Evolutionary conservation across 2,888 invertebrate genomes (phyloP).

Genomic region (Acanthopleura granulata): DNA sequence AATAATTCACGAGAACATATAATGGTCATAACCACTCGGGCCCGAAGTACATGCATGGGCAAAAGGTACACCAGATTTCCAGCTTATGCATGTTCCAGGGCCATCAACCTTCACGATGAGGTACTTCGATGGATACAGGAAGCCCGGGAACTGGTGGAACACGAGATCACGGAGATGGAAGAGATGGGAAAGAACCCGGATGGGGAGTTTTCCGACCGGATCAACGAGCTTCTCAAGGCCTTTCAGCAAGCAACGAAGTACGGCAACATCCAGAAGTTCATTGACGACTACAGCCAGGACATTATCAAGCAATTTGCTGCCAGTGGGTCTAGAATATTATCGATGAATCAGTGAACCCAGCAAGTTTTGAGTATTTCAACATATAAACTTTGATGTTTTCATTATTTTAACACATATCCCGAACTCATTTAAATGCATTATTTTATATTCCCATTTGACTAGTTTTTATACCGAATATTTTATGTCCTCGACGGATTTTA

Average conservation of each 20-base stretch:
- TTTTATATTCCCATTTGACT: too few species aligned
- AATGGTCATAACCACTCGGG: too few species aligned
- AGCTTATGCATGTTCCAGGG: background rate
- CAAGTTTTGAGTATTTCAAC: too few species aligned
- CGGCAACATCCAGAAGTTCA: background rate
- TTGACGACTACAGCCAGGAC: constrained; percentile 7
- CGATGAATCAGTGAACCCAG: too few species aligned
- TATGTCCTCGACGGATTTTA: too few species aligned
- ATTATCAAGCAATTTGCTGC: background rate
- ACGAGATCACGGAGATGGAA: background rate
- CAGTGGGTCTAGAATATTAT: background rate
- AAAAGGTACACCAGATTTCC: background rate
- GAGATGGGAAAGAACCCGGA: background rate
- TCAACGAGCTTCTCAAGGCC: background rate
- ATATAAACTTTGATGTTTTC: too few species aligned
- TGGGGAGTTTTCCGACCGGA: background rate
- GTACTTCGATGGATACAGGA: background rate
- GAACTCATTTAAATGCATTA: too few species aligned
- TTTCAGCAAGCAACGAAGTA: background rate
- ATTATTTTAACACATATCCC: too few species aligned
- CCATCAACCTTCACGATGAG: background rate
- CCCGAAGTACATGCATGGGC: too few species aligned
- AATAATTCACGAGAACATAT: too few species aligned
- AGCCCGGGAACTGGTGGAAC: background rate
- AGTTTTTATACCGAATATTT: too few species aligned